phyloP scores from a whole-genome alignment of 1,140 invertebrate genomes.

The Parasteatoda tepidariorum region DNA sequence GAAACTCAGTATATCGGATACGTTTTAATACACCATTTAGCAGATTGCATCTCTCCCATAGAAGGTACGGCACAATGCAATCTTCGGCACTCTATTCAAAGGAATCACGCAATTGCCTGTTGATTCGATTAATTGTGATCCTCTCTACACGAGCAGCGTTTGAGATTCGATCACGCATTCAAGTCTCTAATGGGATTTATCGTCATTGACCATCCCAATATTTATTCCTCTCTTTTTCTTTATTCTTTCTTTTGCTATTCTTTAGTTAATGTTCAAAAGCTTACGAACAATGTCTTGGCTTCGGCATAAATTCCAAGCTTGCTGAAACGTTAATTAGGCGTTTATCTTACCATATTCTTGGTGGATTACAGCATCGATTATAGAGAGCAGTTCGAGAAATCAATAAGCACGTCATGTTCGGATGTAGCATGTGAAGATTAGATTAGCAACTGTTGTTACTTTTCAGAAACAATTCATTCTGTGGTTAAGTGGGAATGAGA shows the following conservation, averaged over 20 bases:
- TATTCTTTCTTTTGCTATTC: constrained; percentile 9
- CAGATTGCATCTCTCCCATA: constrained; percentile 55
- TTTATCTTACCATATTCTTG: background rate
- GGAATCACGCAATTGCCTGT: constrained; percentile 52
- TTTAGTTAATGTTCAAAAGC: background rate
- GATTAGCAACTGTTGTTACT: background rate
- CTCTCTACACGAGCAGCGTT: constrained; percentile 41
- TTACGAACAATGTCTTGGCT: constrained; percentile 34
- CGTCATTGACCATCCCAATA: constrained; percentile 44
- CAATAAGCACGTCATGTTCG: constrained; percentile 50
- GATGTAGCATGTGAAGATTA: constrained; percentile 10
- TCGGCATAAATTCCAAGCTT: constrained; percentile 3
- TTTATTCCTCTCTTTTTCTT: background rate
- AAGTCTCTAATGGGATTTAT: constrained; percentile 55
- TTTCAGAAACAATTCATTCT: background rate
- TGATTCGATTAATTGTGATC: constrained; percentile 57
- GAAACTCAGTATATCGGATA: constrained; percentile 45
- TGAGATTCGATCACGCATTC: constrained; percentile 56
- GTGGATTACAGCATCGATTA: no score
- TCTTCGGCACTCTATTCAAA: constrained; percentile 37
- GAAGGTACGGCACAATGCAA: constrained; percentile 51
- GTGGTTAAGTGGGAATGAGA: background rate
- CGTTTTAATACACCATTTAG: constrained; percentile 58
- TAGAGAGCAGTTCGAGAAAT: background rate
- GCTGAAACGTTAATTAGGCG: constrained; percentile 29